These are phyloP conservation scores for Callionymus lyra DNA, from an alignment of 2,113 vertebrate genomes.

Conservation along the genomic window DNA sequence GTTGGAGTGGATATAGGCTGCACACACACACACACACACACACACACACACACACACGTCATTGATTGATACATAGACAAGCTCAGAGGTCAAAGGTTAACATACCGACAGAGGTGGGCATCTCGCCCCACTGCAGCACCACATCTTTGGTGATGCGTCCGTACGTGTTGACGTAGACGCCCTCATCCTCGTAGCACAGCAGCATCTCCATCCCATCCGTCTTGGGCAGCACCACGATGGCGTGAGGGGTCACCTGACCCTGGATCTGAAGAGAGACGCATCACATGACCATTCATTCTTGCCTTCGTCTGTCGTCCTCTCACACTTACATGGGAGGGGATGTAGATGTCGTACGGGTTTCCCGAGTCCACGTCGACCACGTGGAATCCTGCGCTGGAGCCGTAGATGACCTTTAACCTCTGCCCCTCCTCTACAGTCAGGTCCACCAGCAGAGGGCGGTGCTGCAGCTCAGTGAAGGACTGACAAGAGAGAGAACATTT, in stretches of 20 bases:
- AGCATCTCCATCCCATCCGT: slow-evolving; percentile 99
- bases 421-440: slow-evolving; percentile 97
- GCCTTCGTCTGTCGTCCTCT: background rate
- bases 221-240: slow-evolving; percentile 98
- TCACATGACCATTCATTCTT: background rate
- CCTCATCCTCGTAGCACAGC: slow-evolving; percentile 98
- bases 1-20: slow-evolving; percentile 99
- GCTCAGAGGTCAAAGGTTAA: slow-evolving; percentile 38
- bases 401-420: slow-evolving; percentile 97
- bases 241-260: slow-evolving; percentile 96
- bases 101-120: slow-evolving; percentile 98
- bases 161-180: slow-evolving; percentile 97
- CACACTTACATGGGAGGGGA: slow-evolving; percentile 92
- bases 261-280: slow-evolving; percentile 77
- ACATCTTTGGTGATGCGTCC: slow-evolving; percentile 98
- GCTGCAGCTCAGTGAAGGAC: slow-evolving; percentile 98
- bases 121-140: slow-evolving; percentile 99
- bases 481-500: slow-evolving; percentile 36
- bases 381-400: slow-evolving; percentile 95
- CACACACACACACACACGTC: background rate
- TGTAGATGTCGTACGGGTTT: slow-evolving; percentile 97
- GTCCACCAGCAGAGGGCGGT: slow-evolving; percentile 91
- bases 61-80: no score
- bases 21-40: background rate
- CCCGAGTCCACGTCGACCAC: slow-evolving; percentile 98